A percentile compares a stretch with the other conserved stretches of the same genome.
Evolutionary conservation across 2,113 vertebrate species (phyloP).

Genomic region (Myrmophylax atrothorax): DNA sequence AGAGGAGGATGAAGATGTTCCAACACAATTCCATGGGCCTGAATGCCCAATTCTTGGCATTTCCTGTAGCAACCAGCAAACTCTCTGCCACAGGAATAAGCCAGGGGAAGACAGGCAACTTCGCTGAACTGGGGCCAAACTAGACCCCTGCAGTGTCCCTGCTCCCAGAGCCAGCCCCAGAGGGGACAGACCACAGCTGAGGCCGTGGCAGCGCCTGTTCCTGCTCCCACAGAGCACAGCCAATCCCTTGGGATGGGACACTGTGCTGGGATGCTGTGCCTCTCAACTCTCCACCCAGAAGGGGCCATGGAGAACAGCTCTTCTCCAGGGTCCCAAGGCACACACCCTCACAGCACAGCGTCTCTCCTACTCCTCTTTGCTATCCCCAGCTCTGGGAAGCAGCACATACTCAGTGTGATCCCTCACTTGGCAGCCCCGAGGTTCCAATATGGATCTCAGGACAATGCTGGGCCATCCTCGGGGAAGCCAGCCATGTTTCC

Average conservation of each 20-base stretch:
- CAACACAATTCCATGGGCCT: not conserved
- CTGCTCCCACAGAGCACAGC: not conserved
- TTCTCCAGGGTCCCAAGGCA: not conserved
- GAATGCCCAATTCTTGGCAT: not conserved
- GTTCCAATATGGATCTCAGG: not conserved
- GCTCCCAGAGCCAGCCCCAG: slow-evolving; percentile 13
- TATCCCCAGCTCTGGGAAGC: slow-evolving; percentile 38
- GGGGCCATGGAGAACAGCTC: not conserved
- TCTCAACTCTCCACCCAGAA: not conserved
- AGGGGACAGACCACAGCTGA: not conserved
- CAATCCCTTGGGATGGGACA: not conserved
- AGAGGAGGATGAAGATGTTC: not conserved
- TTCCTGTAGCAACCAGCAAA: not conserved
- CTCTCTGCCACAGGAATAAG: not conserved
- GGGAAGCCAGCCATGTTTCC: not conserved
- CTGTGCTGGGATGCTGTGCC: not conserved
- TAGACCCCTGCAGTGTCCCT: not conserved
- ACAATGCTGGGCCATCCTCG: not conserved
- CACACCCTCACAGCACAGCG: not conserved
- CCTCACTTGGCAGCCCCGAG: not conserved
- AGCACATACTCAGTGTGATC: not conserved
- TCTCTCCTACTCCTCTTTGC: not conserved
- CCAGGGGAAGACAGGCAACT: not conserved
- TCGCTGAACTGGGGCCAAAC: not conserved
- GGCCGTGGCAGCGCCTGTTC: not conserved